Base-by-base conservation (phyloP, 1,140 invertebrate species). In the Apis laboriosa region DNA sequence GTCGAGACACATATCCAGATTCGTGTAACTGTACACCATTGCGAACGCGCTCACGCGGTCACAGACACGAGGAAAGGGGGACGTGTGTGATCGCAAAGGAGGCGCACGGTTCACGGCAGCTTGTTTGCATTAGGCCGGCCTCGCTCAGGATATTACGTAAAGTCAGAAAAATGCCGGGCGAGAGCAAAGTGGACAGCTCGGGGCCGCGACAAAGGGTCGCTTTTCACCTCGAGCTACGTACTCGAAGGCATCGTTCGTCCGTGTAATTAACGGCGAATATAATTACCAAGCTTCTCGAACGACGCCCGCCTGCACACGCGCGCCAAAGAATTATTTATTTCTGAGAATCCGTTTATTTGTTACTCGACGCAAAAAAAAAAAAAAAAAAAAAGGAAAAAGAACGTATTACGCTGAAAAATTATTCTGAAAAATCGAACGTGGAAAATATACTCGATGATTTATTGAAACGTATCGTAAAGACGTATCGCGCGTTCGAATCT, bases 101-200 rank as follows among this genome's bases (percentile, higher is more conserved):
- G 80, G 60, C 80, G 81, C 84, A 78, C 64, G 75, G 70, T 83
- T 80, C 79, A 61, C 66, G 70, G 83, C 82, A 90, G 83, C 90
- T 83, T 89, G 90, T 90, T 90, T 89, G 86, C 83, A 85, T 86
- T 90, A 87, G 80, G 75, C 66, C 67, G 85, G 78, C 88, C 34
- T 43, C 88, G 88, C 89, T 92, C 90, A 93, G 92, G 91, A 93
- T 93, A 93, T 93, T 93, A 92, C 91, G 82, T 92, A 93, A 93
- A 91, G 92, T 89, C 87, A 83, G 91, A 92, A 93, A 93, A 92
- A 90, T 88, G 79, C 77, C 77, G 86, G 84, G 90, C 90, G 87
- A 92, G 92, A 91, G 91, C 90, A 91, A 90, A 92, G 90, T 90
- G 90, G 87, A 92, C 85, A 85, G 81, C 80, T 74, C 73, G 71